A percentile compares a stretch with the other conserved stretches of the same genome.
Conservation (phyloP, 2,888 invertebrate genomes). For the Noctua comes region DNA sequence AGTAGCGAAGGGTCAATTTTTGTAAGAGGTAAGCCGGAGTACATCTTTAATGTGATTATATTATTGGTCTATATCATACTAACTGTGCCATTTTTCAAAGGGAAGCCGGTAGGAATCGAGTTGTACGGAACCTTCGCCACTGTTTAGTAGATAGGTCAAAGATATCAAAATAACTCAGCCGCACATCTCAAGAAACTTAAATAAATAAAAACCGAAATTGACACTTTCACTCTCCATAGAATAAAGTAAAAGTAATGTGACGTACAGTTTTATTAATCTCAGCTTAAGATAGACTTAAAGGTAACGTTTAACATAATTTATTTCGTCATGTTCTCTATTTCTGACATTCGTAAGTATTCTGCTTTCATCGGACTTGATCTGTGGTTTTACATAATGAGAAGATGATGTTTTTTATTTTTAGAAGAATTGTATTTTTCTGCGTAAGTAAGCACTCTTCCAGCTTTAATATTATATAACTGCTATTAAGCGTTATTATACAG, state of each 20-base stretch:
- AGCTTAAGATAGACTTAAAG: slow-evolving; percentile 42
- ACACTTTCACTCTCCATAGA: slow-evolving; percentile 49
- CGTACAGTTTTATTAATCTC: slow-evolving; percentile 46
- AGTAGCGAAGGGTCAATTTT: too few species aligned
- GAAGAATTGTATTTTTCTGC: too few species aligned
- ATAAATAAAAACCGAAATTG: slow-evolving; percentile 35
- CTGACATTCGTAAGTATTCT: slow-evolving; percentile 26
- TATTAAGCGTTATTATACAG: too few species aligned
- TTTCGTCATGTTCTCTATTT: slow-evolving; percentile 18
- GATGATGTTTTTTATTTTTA: slow-evolving; percentile 2
- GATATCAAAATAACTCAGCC: background rate
- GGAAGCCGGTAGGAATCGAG: too few species aligned
- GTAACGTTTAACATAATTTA: slow-evolving; percentile 38
- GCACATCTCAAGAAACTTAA: background rate
- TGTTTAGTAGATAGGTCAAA: background rate
- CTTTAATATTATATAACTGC: background rate
- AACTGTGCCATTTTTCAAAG: too few species aligned
- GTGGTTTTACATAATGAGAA: slow-evolving; percentile 34
- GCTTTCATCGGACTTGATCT: slow-evolving; percentile 44
- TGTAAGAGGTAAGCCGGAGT: too few species aligned
- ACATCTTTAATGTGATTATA: too few species aligned
- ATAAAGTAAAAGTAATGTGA: slow-evolving; percentile 55
- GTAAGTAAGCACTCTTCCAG: too few species aligned
- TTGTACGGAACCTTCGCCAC: too few species aligned
- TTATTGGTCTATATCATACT: too few species aligned